Evolutionary conservation across 2,113 vertebrate species (phyloP).

Genomic region (Gallinago media): DNA sequence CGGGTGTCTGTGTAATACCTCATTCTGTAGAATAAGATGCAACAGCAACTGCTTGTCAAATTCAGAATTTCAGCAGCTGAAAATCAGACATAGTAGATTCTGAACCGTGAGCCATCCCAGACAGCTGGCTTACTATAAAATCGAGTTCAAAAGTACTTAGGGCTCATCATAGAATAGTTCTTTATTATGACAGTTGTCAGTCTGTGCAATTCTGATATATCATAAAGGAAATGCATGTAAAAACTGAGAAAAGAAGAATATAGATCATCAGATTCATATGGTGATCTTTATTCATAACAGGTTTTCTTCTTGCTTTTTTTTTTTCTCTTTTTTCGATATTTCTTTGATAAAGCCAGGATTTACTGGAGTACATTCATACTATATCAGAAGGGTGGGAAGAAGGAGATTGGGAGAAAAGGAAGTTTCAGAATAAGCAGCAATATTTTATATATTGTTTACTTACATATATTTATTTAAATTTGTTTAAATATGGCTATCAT

Average conservation of each 20-base stretch:
- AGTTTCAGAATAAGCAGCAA: background rate
- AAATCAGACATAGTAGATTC: background rate
- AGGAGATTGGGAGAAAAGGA: background rate
- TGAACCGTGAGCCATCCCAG: background rate
- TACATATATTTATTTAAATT: background rate
- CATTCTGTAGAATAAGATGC: background rate
- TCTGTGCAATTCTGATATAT: background rate
- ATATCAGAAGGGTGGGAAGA: background rate
- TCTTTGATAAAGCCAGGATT: background rate
- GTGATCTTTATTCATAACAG: background rate
- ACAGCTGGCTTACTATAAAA: background rate
- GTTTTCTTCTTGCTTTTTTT: background rate
- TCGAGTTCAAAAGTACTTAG: background rate
- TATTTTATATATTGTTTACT: background rate
- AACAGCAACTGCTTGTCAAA: background rate
- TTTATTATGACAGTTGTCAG: background rate
- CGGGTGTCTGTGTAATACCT: background rate
- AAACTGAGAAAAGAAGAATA: background rate
- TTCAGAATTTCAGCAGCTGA: background rate
- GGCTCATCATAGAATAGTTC: background rate
- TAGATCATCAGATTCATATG: background rate
- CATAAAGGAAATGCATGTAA: background rate
- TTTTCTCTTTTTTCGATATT: background rate
- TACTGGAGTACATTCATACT: background rate
- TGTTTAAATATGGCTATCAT: background rate